phyloP scores from a whole-genome alignment of 1,140 invertebrate genomes.

The Pseudomyrmex gracilis region DNA sequence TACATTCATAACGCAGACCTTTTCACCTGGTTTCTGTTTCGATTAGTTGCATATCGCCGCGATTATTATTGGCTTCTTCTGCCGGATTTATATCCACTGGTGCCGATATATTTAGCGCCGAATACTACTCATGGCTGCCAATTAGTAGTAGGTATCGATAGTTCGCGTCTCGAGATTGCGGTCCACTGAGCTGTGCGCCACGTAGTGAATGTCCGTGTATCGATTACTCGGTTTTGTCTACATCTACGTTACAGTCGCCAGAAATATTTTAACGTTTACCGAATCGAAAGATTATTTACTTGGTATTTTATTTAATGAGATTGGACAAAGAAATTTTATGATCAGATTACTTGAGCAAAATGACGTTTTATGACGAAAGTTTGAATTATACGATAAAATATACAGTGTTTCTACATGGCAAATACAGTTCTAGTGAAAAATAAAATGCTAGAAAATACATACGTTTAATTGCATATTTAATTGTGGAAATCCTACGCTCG shows the following conservation, averaged over 20 bases:
- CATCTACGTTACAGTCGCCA: background rate
- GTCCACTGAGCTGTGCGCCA: slow-evolving; percentile 26
- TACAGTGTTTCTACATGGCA: too few species aligned
- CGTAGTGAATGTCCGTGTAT: slow-evolving; percentile 38
- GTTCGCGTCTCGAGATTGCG: slow-evolving; percentile 49
- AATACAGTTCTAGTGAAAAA: too few species aligned
- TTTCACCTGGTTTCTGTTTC: background rate
- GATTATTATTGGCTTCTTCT: slow-evolving; percentile 49
- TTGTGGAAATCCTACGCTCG: background rate
- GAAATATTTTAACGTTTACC: background rate
- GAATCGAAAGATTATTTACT: background rate
- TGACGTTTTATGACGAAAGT: too few species aligned
- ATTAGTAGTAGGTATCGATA: slow-evolving; percentile 65
- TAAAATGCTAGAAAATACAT: too few species aligned
- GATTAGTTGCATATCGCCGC: slow-evolving; percentile 32
- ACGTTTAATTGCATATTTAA: too few species aligned
- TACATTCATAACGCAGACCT: background rate
- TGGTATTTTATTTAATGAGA: too few species aligned
- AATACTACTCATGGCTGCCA: slow-evolving; percentile 58
- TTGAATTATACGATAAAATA: too few species aligned
- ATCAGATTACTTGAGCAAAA: too few species aligned
- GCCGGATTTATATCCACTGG: slow-evolving; percentile 24
- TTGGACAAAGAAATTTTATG: too few species aligned
- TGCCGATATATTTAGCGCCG: slow-evolving; percentile 57
- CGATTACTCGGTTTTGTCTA: slow-evolving; percentile 48